phyloP scores from a whole-genome alignment of 2,888 invertebrate species.

The Drosophila nigricruria region DNA sequence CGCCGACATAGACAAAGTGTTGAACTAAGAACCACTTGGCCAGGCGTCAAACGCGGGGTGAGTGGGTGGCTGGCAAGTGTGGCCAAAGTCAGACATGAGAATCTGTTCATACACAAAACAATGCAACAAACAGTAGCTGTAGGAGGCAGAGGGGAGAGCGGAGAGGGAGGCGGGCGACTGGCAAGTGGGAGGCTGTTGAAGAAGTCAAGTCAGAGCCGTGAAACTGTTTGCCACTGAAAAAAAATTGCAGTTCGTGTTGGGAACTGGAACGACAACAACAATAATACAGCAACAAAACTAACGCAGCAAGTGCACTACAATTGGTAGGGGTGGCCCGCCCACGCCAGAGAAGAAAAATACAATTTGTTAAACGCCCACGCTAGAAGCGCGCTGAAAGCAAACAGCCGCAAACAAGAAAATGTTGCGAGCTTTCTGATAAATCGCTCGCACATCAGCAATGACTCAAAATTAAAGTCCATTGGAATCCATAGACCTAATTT shows the following conservation, averaged over 20 bases:
- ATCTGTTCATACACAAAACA: conserved; percentile 49
- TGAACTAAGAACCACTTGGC: conserved; percentile 50
- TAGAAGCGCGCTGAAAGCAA: neutral
- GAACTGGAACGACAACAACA: conserved; percentile 45
- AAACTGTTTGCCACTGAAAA: conserved; percentile 56
- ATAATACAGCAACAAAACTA: conserved; percentile 5
- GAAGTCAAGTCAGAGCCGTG: conserved; percentile 59
- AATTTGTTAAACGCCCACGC: conserved; percentile 61
- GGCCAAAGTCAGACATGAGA: conserved; percentile 39
- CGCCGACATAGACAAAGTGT: conserved; percentile 71
- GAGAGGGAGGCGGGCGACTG: neutral
- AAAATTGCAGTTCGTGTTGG: conserved; percentile 46
- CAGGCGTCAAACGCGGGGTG: neutral
- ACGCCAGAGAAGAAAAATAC: conserved; percentile 21
- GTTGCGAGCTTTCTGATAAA: conserved; percentile 37
- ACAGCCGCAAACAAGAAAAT: conserved; percentile 12
- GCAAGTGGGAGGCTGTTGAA: neutral
- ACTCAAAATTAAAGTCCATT: conserved; percentile 5
- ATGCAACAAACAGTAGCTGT: conserved; percentile 38
- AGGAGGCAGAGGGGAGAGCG: neutral
- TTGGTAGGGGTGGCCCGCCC: conserved; percentile 42
- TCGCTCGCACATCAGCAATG: conserved; percentile 15
- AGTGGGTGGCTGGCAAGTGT: neutral
- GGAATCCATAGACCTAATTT: neutral
- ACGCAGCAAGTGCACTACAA: conserved; percentile 44